Percentiles rank a stretch among this genome's conserved stretches.
Evolutionary conservation across 2,888 invertebrate species (phyloP).

Genomic region (Acrobasis consociella): DNA sequence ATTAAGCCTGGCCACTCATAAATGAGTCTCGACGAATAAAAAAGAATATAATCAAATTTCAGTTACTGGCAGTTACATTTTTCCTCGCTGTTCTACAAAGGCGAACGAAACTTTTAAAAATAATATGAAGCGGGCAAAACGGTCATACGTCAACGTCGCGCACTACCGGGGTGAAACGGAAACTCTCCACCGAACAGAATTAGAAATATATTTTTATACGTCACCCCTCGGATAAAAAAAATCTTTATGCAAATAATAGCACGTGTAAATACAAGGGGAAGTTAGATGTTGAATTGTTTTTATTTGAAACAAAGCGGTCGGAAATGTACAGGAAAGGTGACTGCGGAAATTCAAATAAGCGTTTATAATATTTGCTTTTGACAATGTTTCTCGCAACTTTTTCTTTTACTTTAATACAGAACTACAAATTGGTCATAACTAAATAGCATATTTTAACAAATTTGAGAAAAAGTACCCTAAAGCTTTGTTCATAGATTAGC

Average conservation of each 20-base stretch:
- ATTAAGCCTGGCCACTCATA: background rate
- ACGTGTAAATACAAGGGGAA: constrained; percentile 77
- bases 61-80: constrained; percentile 16
- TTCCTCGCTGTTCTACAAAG: constrained; percentile 10
- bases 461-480: too few relatives aligned
- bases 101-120: constrained; percentile 43
- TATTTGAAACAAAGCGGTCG: constrained; percentile 19
- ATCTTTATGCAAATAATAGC: constrained; percentile 80
- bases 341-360: constrained; percentile 12
- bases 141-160: constrained; percentile 72
- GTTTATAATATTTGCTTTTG: constrained; percentile 34
- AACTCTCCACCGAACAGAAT: constrained; percentile 70
- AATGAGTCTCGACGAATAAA: background rate
- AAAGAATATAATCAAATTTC: constrained; percentile 15
- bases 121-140: constrained; percentile 68
- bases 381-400: constrained; percentile 39
- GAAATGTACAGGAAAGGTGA: constrained; percentile 6
- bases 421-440: too few relatives aligned
- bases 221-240: constrained; percentile 69
- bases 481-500: too few relatives aligned
- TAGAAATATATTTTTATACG: constrained; percentile 80
- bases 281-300: constrained; percentile 43
- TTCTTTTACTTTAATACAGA: background rate
- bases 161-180: constrained; percentile 62
- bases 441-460: too few relatives aligned